Percentiles rank a stretch among this genome's conserved stretches.
Conservation (phyloP, 2,888 invertebrate species). For the Tineola bisselliella region DNA sequence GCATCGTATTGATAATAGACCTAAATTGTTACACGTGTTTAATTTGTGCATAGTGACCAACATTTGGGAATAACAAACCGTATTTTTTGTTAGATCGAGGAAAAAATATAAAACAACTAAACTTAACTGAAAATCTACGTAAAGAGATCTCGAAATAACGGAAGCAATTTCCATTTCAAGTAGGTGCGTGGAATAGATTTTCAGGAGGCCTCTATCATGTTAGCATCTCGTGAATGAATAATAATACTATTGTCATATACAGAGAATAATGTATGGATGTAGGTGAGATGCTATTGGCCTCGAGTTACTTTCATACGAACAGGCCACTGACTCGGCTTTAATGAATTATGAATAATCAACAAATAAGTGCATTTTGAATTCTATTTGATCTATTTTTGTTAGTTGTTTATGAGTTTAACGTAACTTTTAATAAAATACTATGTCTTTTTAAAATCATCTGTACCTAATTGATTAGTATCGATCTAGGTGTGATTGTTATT, state of each 20-base stretch:
- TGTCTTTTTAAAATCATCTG: background rate
- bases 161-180: background rate
- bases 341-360: too few relatives aligned
- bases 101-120: background rate
- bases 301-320: conserved; percentile 13
- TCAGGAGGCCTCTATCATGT: conserved; percentile 21
- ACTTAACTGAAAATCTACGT: too few relatives aligned
- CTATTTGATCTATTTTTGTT: too few relatives aligned
- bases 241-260: conserved; percentile 30
- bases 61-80: too few relatives aligned
- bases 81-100: background rate
- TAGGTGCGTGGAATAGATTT: conserved; percentile 6
- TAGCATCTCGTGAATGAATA: conserved; percentile 30
- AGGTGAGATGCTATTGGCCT: conserved; percentile 37
- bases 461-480: background rate
- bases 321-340: conserved; percentile 30
- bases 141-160: background rate
- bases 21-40: too few relatives aligned
- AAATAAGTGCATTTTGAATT: too few relatives aligned
- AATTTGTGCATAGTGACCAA: too few relatives aligned
- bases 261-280: conserved; percentile 37
- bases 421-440: too few relatives aligned
- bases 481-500: background rate
- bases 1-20: background rate
- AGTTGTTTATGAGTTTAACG: too few relatives aligned